Conservation (phyloP, 2,888 invertebrate genomes). For the Cryptocephalus moraei region DNA sequence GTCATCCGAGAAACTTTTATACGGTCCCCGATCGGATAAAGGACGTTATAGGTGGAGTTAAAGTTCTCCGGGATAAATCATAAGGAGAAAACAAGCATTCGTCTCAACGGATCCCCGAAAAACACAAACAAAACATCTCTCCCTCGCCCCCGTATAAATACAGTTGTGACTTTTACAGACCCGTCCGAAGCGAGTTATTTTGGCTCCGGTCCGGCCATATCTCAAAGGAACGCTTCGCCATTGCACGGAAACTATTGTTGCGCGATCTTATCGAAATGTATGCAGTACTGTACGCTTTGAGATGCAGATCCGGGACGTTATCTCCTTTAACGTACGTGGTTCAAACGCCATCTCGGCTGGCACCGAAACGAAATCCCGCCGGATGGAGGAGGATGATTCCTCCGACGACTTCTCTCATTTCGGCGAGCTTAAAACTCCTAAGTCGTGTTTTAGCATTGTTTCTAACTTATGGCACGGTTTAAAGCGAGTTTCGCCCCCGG, state of each 20-base stretch:
- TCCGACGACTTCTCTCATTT: slow-evolving; percentile 18
- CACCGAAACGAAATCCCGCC: slow-evolving; percentile 18
- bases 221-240: not conserved
- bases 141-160: too few relatives aligned
- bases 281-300: slow-evolving; percentile 19
- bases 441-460: slow-evolving; percentile 17
- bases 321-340: slow-evolving; percentile 20
- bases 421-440: slow-evolving; percentile 22
- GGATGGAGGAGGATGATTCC: slow-evolving; percentile 10
- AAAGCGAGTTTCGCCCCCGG: too few relatives aligned
- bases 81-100: too few relatives aligned
- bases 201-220: not conserved
- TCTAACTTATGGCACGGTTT: slow-evolving; percentile 7
- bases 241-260: slow-evolving; percentile 1
- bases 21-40: too few relatives aligned
- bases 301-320: slow-evolving; percentile 25
- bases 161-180: not conserved
- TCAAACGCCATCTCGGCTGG: slow-evolving; percentile 14
- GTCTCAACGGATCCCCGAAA: too few relatives aligned
- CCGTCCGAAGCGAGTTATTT: not conserved
- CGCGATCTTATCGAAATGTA: slow-evolving; percentile 26
- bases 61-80: too few relatives aligned
- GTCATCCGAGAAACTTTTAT: too few relatives aligned
- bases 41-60: too few relatives aligned
- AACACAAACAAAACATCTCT: too few relatives aligned